Conservation (phyloP, 2,888 invertebrate species). For the Iselma pallidipennis region DNA sequence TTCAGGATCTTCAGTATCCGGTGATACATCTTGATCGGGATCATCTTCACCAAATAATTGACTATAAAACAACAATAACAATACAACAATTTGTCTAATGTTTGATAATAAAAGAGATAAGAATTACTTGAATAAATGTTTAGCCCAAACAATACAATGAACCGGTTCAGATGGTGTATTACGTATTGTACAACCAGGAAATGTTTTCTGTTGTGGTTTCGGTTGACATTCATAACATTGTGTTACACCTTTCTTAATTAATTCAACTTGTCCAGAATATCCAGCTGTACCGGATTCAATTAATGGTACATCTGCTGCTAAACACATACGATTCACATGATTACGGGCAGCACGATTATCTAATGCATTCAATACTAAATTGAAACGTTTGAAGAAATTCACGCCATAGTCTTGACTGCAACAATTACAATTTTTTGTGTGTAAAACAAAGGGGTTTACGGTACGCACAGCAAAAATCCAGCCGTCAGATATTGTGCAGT, state of each 20-base stretch:
- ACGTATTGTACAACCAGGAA: slow-evolving; percentile 97
- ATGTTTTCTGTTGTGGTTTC: slow-evolving; percentile 88
- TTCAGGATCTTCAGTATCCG: slow-evolving; percentile 95
- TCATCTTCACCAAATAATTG: slow-evolving; percentile 97
- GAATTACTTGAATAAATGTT: slow-evolving; percentile 91
- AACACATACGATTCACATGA: slow-evolving; percentile 98
- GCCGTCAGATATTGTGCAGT: no score
- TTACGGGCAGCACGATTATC: slow-evolving; percentile 96
- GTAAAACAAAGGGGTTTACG: no score
- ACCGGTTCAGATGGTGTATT: slow-evolving; percentile 99
- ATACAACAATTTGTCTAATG: neutral
- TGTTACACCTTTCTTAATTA: slow-evolving; percentile 82
- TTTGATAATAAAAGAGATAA: neutral
- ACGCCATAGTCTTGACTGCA: slow-evolving; percentile 84
- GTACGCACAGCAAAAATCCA: no score
- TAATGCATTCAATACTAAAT: slow-evolving; percentile 92
- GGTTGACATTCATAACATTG: slow-evolving; percentile 98
- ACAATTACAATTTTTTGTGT: neutral
- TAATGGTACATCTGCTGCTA: slow-evolving; percentile 91
- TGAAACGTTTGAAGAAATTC: slow-evolving; percentile 89
- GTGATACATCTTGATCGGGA: slow-evolving; percentile 97
- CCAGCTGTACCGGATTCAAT: slow-evolving; percentile 98
- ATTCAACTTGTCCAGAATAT: slow-evolving; percentile 93
- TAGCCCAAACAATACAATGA: slow-evolving; percentile 99
- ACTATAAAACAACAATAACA: slow-evolving; percentile 57